Evolutionary conservation across 2,888 invertebrate genomes (phyloP).

Genomic region (Halocaridina rubra): DNA sequence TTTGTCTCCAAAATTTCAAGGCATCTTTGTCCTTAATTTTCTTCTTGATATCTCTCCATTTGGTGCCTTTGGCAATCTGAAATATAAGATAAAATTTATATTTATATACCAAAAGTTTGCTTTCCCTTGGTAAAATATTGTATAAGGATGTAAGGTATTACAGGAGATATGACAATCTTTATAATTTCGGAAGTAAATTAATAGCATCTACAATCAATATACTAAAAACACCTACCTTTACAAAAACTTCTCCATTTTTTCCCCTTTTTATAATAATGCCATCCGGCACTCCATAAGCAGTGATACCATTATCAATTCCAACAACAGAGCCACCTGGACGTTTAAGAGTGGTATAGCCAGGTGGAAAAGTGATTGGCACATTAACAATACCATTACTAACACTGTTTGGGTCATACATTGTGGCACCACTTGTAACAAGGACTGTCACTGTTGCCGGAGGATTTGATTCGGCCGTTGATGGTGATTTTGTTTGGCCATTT

Average conservation of each 20-base stretch:
- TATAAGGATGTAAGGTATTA: neutral
- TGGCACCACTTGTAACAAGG: neutral
- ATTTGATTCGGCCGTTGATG: too few species aligned
- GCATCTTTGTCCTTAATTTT: neutral
- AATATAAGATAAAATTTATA: too few species aligned
- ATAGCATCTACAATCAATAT: neutral
- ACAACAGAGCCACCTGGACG: neutral
- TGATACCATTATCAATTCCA: neutral
- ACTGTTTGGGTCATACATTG: neutral
- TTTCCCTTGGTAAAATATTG: too few species aligned
- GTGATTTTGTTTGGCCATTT: too few species aligned
- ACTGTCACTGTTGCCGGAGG: neutral
- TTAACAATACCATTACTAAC: constrained; percentile 1
- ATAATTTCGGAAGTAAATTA: too few species aligned
- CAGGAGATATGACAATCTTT: too few species aligned
- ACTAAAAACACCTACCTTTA: constrained; percentile 12
- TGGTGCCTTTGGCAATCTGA: constrained; percentile 24
- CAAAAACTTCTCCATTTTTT: neutral
- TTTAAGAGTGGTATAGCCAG: neutral
- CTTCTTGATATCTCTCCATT: constrained; percentile 26
- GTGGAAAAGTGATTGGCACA: constrained; percentile 24
- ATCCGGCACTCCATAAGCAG: neutral
- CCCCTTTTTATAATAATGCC: constrained; percentile 6
- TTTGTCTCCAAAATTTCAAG: constrained; percentile 10
- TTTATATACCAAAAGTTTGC: too few species aligned